phyloP scores from a whole-genome alignment of 2,888 invertebrate species.

The Synanthedon andrenaeformis region DNA sequence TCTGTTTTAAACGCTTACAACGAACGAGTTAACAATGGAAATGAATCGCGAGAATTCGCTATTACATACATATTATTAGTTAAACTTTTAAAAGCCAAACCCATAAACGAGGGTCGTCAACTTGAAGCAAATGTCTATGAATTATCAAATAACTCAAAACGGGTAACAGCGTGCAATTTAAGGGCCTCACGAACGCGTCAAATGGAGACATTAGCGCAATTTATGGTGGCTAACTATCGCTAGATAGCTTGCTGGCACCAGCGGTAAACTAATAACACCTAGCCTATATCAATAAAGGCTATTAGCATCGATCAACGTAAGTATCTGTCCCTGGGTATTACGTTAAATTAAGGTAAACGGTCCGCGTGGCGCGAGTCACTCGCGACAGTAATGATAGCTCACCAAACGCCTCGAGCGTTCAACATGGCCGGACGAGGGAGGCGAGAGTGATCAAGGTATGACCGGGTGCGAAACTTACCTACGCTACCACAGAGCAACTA shows the following conservation, averaged over 20 bases:
- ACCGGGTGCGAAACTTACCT: slow-evolving; percentile 2
- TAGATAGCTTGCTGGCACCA: slow-evolving; percentile 15
- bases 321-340: slow-evolving; percentile 49
- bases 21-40: too few relatives aligned
- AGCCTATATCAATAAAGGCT: slow-evolving; percentile 64
- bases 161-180: slow-evolving; percentile 44
- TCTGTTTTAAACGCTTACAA: too few relatives aligned
- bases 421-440: slow-evolving; percentile 20
- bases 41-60: too few relatives aligned
- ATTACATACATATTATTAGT: too few relatives aligned
- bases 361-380: slow-evolving; percentile 15
- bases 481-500: neutral
- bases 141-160: slow-evolving; percentile 54
- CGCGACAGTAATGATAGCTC: slow-evolving; percentile 38
- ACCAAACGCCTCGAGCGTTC: slow-evolving; percentile 18
- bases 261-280: slow-evolving; percentile 46
- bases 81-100: neutral
- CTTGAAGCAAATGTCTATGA: slow-evolving; percentile 12
- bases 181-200: slow-evolving; percentile 41
- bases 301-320: slow-evolving; percentile 63
- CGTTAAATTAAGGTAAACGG: slow-evolving; percentile 57
- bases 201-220: slow-evolving; percentile 52
- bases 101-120: neutral
- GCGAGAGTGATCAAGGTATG: slow-evolving; percentile 4
- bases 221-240: slow-evolving; percentile 42